phyloP scores from a whole-genome alignment of 1,140 invertebrate species.

The Drosophila jambulina region DNA sequence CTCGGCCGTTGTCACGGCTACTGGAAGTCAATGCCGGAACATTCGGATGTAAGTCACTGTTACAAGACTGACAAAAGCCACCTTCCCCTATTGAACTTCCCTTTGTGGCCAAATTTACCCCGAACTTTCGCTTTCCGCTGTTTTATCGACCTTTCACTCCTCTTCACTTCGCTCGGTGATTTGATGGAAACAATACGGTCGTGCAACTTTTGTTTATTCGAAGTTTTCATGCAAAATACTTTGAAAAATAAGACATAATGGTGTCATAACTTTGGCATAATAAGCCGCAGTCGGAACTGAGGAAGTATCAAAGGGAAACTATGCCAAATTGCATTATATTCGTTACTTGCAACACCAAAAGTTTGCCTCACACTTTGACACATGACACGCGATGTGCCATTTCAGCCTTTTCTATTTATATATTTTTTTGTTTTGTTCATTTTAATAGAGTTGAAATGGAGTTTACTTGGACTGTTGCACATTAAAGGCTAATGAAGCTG shows the following conservation, averaged over 20 bases:
- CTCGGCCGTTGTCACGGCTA: conserved; percentile 47
- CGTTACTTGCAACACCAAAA: conserved; percentile 26
- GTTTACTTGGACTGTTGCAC: conserved; percentile 37
- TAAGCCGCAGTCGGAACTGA: conserved; percentile 44
- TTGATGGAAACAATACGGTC: conserved; percentile 41
- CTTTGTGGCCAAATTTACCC: conserved; percentile 10
- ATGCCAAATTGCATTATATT: conserved; percentile 70
- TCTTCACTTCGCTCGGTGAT: conserved; percentile 23
- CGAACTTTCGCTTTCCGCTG: conserved; percentile 55
- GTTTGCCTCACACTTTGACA: conserved; percentile 68
- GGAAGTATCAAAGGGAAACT: conserved; percentile 61
- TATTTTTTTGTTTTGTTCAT: conserved; percentile 16
- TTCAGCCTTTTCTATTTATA: conserved; percentile 17
- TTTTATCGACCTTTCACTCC: conserved; percentile 61
- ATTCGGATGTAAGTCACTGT: conserved; percentile 49
- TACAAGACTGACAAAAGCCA: conserved; percentile 13
- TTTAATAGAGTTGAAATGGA: conserved; percentile 28
- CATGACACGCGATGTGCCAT: conserved; percentile 66
- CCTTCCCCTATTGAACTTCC: conserved; percentile 16
- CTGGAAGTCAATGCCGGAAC: conserved; percentile 47
- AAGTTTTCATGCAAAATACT: conserved; percentile 41
- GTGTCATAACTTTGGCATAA: conserved; percentile 69
- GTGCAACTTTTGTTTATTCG: conserved; percentile 21
- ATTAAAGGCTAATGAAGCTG: conserved; percentile 26
- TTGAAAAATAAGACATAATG: conserved; percentile 47